Evolutionary conservation across 1,140 invertebrate genomes (phyloP).

Genomic region (Hormaphis cornu): DNA sequence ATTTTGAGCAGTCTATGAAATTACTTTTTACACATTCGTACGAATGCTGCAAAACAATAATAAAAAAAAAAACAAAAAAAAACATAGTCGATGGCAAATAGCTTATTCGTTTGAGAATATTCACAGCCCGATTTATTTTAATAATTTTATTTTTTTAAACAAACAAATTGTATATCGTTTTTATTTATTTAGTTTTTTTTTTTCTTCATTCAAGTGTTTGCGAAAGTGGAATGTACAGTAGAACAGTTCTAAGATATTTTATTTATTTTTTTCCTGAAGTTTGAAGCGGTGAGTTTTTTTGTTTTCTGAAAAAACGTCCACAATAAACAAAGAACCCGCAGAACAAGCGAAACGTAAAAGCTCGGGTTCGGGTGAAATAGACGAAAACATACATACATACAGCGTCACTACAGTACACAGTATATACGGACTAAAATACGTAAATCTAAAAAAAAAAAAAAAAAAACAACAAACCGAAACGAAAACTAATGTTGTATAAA

Average conservation of each 20-base stretch:
- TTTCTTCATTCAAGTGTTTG: neutral
- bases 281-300: neutral
- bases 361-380: neutral
- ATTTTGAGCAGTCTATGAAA: conserved; percentile 32
- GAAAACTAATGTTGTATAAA: neutral
- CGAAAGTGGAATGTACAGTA: neutral
- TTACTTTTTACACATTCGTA: conserved; percentile 20
- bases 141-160: neutral
- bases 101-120: conserved; percentile 23
- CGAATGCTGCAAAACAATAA: conserved; percentile 22
- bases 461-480: neutral
- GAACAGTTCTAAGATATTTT: neutral
- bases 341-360: conserved; percentile 26
- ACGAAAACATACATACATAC: neutral
- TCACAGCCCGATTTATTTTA: conserved; percentile 18
- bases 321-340: conserved; percentile 24
- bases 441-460: neutral
- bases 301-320: neutral
- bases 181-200: neutral
- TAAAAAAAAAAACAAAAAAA: no score
- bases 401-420: neutral
- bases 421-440: neutral
- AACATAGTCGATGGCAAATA: conserved; percentile 28
- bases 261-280: neutral
- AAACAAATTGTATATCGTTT: neutral